Evolutionary conservation across 2,113 vertebrate genomes (phyloP), one percentile per base, ranked within the genome.

Genomic region (Dermatemys mawii): DNA sequence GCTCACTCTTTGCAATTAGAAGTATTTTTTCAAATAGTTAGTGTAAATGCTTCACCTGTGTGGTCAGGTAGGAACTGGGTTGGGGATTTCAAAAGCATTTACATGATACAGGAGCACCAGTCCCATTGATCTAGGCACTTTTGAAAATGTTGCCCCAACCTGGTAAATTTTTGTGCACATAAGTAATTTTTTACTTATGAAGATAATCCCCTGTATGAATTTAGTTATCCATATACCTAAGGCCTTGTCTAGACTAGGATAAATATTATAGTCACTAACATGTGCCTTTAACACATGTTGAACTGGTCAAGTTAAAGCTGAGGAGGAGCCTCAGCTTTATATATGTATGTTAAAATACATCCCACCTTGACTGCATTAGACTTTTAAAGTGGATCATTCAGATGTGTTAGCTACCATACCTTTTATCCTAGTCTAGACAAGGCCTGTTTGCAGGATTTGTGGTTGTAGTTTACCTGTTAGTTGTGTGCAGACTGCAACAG

Each of bases 211-310:
- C 5, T 1, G 1, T 11, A 26, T 0, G 8, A 76, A 44, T 46
- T 44, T 26, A 76, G 24, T 76, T 46, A 46, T 46, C 41, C 73
- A 7, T 46, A 14, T 27, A 46, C 26, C 5, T 46, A 46, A 46
- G 38, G 44, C 73, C 41, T 76, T 29, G 24, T 76, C 73, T 76
- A 46, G 41, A 27, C 41, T 76, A 46, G 41, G 26, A 76, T 76
- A 76, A 26, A 46, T 26, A 46, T 76, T 76, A 26, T 44, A 13
- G 4, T 12, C 2, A 11, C 26, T 76, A 76, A 46, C 73, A 76
- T 9, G 27, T 13, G 1, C 0, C 7, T 46, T 53, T 1, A 1
- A 0, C 27, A 38, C 13, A 8, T 9, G 3, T 4, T 1, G 51
- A 73, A 13, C 11, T 7, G 35, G 5, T 12, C 11, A 57, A 3